These are phyloP conservation scores for Malacoctenus gilli DNA, from an alignment of 2,797 vertebrate genomes.

Conservation along the genomic window DNA sequence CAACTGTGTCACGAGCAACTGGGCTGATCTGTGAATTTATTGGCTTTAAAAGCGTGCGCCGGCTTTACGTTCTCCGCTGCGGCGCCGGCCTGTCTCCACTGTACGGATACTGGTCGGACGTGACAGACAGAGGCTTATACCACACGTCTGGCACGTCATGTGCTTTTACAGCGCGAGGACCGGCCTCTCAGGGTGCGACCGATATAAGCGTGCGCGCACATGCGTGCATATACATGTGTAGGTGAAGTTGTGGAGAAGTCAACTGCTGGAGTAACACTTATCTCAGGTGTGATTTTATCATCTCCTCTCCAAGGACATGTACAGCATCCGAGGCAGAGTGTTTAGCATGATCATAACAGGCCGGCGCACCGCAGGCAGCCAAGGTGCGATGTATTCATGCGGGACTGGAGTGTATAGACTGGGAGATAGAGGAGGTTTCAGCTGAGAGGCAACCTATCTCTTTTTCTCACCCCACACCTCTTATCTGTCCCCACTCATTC, in stretches of 20 bases:
- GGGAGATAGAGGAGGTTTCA: conserved; percentile 41
- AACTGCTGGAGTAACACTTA: conserved; percentile 66
- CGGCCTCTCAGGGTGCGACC: conserved; percentile 22
- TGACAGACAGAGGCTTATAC: conserved; percentile 14
- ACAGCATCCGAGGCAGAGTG: conserved; percentile 23
- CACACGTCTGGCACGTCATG: conserved; percentile 4
- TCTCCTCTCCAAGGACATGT: conserved; percentile 51
- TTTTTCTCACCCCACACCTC: conserved; percentile 50
- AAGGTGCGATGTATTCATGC: conserved; percentile 23
- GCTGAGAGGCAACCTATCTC: conserved; percentile 48
- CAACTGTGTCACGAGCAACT: conserved; percentile 39
- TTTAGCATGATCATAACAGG: conserved; percentile 22
- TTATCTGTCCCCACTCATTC: conserved; percentile 56
- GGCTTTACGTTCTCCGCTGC: background rate
- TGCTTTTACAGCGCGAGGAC: conserved; percentile 17
- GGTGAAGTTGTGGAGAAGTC: conserved; percentile 52
- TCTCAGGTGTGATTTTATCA: conserved; percentile 72
- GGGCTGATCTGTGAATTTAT: conserved; percentile 25
- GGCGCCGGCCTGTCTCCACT: no score
- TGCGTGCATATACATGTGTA: conserved; percentile 38
- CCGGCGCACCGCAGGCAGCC: conserved; percentile 2
- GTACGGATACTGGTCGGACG: conserved; percentile 1
- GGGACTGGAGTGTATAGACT: conserved; percentile 9
- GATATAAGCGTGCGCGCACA: conserved; percentile 23
- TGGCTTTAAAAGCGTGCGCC: conserved; percentile 13